phyloP scores from a whole-genome alignment of 2,888 invertebrate genomes.

The Nowickia ferox region DNA sequence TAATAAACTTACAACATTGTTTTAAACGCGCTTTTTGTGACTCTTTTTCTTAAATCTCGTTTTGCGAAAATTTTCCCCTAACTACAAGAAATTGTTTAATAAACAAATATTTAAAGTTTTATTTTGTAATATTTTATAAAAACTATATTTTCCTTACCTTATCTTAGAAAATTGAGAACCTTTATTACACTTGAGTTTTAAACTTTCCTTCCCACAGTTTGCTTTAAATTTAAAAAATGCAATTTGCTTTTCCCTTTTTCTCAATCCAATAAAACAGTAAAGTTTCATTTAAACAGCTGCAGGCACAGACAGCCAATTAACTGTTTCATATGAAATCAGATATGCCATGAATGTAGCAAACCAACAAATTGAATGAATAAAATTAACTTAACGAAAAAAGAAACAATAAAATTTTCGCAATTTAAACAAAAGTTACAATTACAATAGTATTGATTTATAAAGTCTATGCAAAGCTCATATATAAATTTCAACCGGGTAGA shows the following conservation, averaged over 20 bases:
- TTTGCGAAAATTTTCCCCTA: no score
- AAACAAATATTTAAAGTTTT: no score
- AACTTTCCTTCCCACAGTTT: not conserved
- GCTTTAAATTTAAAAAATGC: not conserved
- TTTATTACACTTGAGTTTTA: not conserved
- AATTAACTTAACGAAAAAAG: not conserved
- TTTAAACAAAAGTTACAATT: slow-evolving; percentile 2
- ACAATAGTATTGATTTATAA: slow-evolving; percentile 2
- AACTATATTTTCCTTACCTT: no score
- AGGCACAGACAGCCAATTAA: not conserved
- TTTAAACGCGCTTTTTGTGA: no score
- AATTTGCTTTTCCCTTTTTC: not conserved
- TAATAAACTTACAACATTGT: no score
- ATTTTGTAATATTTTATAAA: no score
- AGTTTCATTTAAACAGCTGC: not conserved
- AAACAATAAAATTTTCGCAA: slow-evolving; percentile 2
- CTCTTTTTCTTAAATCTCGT: no score
- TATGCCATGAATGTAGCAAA: not conserved
- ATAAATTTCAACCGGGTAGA: no score
- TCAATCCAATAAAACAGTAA: not conserved
- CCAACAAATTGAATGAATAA: not conserved
- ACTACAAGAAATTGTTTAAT: no score
- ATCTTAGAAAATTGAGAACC: no score
- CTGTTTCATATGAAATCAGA: not conserved
- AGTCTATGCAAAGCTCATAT: not conserved